Evolutionary conservation across 1,140 invertebrate species (phyloP).

Genomic region (Brachionus sp.): DNA sequence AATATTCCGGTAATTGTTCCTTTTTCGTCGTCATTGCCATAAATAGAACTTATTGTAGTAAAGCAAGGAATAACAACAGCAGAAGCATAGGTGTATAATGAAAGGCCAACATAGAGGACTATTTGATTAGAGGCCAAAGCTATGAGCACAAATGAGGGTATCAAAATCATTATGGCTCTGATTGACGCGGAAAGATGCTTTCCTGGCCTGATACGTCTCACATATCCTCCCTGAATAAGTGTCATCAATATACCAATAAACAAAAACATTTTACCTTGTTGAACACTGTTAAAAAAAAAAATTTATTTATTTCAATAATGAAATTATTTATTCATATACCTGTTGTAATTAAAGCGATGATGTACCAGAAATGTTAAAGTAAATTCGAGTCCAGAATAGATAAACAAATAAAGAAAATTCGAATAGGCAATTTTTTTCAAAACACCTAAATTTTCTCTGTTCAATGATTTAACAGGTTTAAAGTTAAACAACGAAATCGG

Average conservation of each 20-base stretch:
- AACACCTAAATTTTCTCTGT: slow-evolving; percentile 53
- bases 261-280: slow-evolving; percentile 96
- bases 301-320: neutral
- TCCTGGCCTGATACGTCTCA: slow-evolving; percentile 66
- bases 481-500: slow-evolving; percentile 68
- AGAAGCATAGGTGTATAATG: slow-evolving; percentile 79
- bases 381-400: slow-evolving; percentile 95
- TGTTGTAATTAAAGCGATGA: slow-evolving; percentile 79
- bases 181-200: slow-evolving; percentile 46
- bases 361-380: slow-evolving; percentile 94
- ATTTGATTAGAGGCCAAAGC: slow-evolving; percentile 66
- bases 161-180: slow-evolving; percentile 77
- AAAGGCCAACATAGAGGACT: slow-evolving; percentile 74
- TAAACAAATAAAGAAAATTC: slow-evolving; percentile 91
- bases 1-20: slow-evolving; percentile 88
- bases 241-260: slow-evolving; percentile 89
- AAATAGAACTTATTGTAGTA: slow-evolving; percentile 32
- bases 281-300: slow-evolving; percentile 67
- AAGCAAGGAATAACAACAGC: slow-evolving; percentile 23
- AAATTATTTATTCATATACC: slow-evolving; percentile 51
- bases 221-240: slow-evolving; percentile 81
- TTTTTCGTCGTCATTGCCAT: slow-evolving; percentile 69
- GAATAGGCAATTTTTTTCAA: slow-evolving; percentile 74
- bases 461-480: slow-evolving; percentile 56
- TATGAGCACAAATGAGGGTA: slow-evolving; percentile 81